These are phyloP conservation scores for Drosophila testacea DNA, from an alignment of 2,888 invertebrate species.

Conservation along the genomic window DNA sequence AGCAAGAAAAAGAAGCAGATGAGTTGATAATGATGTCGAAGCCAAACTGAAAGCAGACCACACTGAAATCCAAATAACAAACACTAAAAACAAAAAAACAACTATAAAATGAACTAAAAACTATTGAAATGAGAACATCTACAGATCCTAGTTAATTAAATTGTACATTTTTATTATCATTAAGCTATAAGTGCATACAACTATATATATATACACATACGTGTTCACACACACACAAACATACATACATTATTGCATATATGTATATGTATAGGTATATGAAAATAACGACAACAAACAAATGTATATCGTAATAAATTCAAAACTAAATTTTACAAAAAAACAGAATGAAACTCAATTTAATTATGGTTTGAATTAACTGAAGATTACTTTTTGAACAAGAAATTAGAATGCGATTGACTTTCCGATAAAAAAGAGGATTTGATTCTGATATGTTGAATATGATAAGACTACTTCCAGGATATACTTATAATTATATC, in stretches of 20 bases:
- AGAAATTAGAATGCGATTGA: too few relatives aligned
- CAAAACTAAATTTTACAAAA: slow-evolving; percentile 75
- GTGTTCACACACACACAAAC: slow-evolving; percentile 17
- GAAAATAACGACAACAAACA: slow-evolving; percentile 45
- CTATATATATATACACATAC: slow-evolving; percentile 51
- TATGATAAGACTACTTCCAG: too few relatives aligned
- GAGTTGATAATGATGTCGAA: slow-evolving; percentile 10
- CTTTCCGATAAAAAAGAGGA: too few relatives aligned
- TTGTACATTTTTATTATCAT: slow-evolving; percentile 80
- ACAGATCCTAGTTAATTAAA: slow-evolving; percentile 79
- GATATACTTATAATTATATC: too few relatives aligned
- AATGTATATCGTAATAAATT: slow-evolving; percentile 76
- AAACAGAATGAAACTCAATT: not conserved
- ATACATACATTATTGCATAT: slow-evolving; percentile 38
- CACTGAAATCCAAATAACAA: slow-evolving; percentile 34
- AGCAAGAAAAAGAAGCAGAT: not conserved
- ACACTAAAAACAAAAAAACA: slow-evolving; percentile 11
- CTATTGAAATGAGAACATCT: slow-evolving; percentile 43
- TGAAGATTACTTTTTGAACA: too few relatives aligned
- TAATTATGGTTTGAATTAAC: too few relatives aligned
- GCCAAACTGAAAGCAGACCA: slow-evolving; percentile 38
- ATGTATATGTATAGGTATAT: slow-evolving; percentile 34
- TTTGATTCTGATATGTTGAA: too few relatives aligned
- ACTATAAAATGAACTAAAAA: slow-evolving; percentile 17
- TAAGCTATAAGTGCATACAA: slow-evolving; percentile 70